A percentile compares a stretch with the other conserved stretches of the same genome.
Evolutionary conservation across 2,888 invertebrate genomes (phyloP).

Genomic region (Diaperis boleti): DNA sequence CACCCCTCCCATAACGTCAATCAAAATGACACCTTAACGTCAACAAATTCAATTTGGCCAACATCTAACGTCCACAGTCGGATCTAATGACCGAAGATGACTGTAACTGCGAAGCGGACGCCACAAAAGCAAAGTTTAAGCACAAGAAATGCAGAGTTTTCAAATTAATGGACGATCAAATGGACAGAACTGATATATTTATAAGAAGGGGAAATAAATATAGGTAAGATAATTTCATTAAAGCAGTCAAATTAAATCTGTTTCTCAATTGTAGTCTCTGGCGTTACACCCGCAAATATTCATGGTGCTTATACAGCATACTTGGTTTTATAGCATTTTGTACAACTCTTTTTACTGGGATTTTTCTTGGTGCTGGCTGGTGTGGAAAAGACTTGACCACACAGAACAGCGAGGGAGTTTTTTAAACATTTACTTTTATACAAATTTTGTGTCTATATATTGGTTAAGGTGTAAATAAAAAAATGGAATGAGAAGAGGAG

Average conservation of each 20-base stretch:
- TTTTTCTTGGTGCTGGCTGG: background rate
- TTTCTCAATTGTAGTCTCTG: no score
- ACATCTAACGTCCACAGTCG: background rate
- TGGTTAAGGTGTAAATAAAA: conserved; percentile 32
- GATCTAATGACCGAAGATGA: conserved; percentile 25
- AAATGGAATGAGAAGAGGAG: conserved; percentile 9
- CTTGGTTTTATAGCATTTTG: background rate
- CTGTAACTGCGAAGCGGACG: conserved; percentile 20
- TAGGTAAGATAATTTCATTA: background rate
- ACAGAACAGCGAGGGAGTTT: conserved; percentile 1
- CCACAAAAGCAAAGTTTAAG: conserved; percentile 1
- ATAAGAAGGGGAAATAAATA: no score
- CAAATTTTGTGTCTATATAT: background rate
- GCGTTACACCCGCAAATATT: background rate
- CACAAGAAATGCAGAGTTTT: conserved; percentile 29
- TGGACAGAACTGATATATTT: background rate
- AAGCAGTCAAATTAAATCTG: no score
- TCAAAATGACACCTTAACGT: conserved; percentile 27
- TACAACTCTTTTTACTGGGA: conserved; percentile 5
- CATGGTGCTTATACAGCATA: background rate
- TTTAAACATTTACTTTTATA: conserved; percentile 19
- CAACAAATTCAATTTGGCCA: conserved; percentile 16
- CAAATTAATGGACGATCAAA: conserved; percentile 29
- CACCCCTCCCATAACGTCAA: no score
- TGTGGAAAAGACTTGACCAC: background rate